Base-by-base conservation (phyloP, 2,888 invertebrate species). In the Lasius platythorax region DNA sequence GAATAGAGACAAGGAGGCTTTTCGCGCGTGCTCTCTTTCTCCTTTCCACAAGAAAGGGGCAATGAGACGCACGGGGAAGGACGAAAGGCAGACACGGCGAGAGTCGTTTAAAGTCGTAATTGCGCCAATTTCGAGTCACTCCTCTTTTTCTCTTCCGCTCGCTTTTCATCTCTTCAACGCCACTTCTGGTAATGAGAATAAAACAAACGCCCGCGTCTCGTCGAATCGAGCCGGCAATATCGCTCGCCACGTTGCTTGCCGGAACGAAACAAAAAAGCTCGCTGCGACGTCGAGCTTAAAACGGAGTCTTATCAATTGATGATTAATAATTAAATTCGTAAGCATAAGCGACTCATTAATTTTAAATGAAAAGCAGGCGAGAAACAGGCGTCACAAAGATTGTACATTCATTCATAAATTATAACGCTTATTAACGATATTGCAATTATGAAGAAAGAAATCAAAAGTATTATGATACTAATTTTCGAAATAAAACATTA, bases 151-250 rank as follows among this genome's bases (percentile, higher is more conserved):
- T 68, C 40, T 66, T 74, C 72, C 70, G 40, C 63, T 87, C 63
- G 67, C 79, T 79, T 67, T 82, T 70, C 56, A 61, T 86, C 82
- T 83, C 63, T 28, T 73, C 43, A 72, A 75, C 76, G 81, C 82
- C 87, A 68, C 83, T 89, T 70, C 84, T 67, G 73, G 84, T 87
- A 87, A 88, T 84, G 74, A 73, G 81, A 82, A 83, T 68, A 78
- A 82, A 86, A 70, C 84, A 74, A 89, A 84, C 64, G 76, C 67
- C 56, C 56, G 37, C 61, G 50, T 73, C 68, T 73, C 75, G 61
- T 68, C 74, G 75, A 75, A 86, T 84, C 33, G 33, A 63, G 58
- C 50, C 61, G 63, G 81, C 84, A 67, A 88, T 85, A 89, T 85
- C 70, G 84, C 43, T 23, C 30, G 46, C 43, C 67, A 30, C 63